These are phyloP conservation scores for Stegastes partitus DNA, from an alignment of 2,113 vertebrate species.

Conservation along the genomic window DNA sequence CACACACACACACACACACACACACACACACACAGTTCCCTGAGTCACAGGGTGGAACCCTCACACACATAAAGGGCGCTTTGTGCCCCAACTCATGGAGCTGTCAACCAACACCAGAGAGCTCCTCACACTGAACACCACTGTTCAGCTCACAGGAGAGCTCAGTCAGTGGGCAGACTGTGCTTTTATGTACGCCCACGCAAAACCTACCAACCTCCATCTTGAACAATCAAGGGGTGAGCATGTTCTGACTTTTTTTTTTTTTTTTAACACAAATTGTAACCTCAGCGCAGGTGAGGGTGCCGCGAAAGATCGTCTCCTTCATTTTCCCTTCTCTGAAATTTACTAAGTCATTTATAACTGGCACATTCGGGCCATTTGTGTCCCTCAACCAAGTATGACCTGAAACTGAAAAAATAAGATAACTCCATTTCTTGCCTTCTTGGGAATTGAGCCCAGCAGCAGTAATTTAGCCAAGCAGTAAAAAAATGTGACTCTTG, in stretches of 20 bases:
- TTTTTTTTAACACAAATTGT: background rate
- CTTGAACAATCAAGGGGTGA: conserved; percentile 17
- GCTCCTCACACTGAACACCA: conserved; percentile 72
- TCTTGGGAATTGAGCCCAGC: conserved; percentile 2
- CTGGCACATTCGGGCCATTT: background rate
- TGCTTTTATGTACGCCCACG: conserved; percentile 57
- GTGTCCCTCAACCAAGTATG: conserved; percentile 4
- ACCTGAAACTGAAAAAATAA: background rate
- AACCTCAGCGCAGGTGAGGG: background rate
- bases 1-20: conserved; percentile 48
- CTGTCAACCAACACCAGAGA: conserved; percentile 81
- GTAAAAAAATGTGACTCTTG: background rate
- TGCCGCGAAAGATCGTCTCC: background rate
- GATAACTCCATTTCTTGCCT: conserved; percentile 12
- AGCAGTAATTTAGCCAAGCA: conserved; percentile 2
- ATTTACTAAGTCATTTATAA: background rate
- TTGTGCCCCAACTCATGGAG: conserved; percentile 79
- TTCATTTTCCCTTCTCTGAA: background rate
- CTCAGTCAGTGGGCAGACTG: conserved; percentile 63
- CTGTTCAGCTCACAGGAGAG: conserved; percentile 66
- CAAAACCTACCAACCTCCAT: conserved; percentile 44
- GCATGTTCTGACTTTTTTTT: background rate
- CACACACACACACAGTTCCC: conserved; percentile 58
- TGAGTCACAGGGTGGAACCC: conserved; percentile 81
- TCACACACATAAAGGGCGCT: conserved; percentile 78